Base-by-base conservation (phyloP, 1,140 invertebrate species). In the Xylocopa sonorina region DNA sequence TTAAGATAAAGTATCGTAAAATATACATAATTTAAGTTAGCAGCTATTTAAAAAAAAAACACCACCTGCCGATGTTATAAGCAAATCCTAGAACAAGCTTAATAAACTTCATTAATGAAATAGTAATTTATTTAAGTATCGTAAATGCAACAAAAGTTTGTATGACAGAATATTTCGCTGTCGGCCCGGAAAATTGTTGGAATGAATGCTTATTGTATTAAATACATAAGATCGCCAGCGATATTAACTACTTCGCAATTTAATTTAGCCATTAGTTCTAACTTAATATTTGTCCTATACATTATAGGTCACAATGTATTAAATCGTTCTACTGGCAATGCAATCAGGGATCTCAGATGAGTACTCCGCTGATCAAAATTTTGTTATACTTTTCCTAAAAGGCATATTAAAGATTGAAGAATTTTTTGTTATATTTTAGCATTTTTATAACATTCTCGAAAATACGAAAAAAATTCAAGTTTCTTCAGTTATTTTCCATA, bases 141-240 rank as follows among this genome's bases (percentile, higher is more conserved):
- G 41, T 88, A 88, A 86, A 88, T 89, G 88, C 84, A 88, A 81
- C 53, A 84, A 80, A 85, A 76, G 58, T 82, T 82, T 74, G 50
- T 82, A 46, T 83, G 60, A 87, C 81, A 85, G 75, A 83, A 67
- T 73, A 80, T 80, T 64, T 83, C 69, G 60, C 75, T 83, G 79
- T 78, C 78, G 60, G 64, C 51, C 78, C 75, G 21, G 60, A 32
- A 68, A 84, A 87, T 64, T 79, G 83, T 81, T 89, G 89, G 88
- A 92, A 92, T 92, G 89, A 90, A 91, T 74, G 82, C 83, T 90
- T 68, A 85, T 78, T 86, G 78, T 78, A 87, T 86, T 89, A 87
- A 90, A 89, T 88, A 88, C 80, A 89, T 88, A 87, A 91, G 88
- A 90, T 92, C 90, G 90, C 88, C 89, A 89, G 88, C 90, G 85